These are phyloP conservation scores for Heliconius himera DNA, from an alignment of 1,140 invertebrate species.

Conservation along the genomic window DNA sequence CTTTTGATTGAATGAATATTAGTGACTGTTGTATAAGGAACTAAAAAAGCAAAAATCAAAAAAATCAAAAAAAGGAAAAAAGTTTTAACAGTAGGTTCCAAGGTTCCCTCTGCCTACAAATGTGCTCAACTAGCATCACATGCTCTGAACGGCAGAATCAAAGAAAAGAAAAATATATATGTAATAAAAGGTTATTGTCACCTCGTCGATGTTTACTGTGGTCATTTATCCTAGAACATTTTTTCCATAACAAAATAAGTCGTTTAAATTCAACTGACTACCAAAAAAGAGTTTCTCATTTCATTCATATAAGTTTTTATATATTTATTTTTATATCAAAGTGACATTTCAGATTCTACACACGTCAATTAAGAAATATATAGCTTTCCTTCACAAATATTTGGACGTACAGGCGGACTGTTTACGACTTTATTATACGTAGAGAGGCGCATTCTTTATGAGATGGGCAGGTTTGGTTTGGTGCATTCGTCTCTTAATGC, in stretches of 20 bases:
- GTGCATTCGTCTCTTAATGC: background rate
- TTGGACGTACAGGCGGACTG: constrained; percentile 32
- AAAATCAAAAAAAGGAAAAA: too few relatives aligned
- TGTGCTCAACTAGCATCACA: too few relatives aligned
- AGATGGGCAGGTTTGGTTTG: constrained; percentile 26
- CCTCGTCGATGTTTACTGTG: background rate
- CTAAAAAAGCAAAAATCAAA: too few relatives aligned
- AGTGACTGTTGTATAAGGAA: too few relatives aligned
- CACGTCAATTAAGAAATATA: constrained; percentile 40
- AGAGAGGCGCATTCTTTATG: constrained; percentile 39
- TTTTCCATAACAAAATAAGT: background rate
- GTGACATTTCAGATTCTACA: constrained; percentile 33
- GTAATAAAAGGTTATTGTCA: constrained; percentile 1
- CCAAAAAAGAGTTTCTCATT: constrained; percentile 2
- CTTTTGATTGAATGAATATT: background rate
- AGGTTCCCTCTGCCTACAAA: too few relatives aligned
- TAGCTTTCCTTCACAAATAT: constrained; percentile 39
- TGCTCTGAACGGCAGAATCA: too few relatives aligned
- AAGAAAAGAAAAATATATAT: too few relatives aligned
- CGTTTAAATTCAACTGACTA: constrained; percentile 9
- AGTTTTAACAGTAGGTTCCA: too few relatives aligned
- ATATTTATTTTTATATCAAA: constrained; percentile 5
- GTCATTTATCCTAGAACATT: background rate
- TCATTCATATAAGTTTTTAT: constrained; percentile 18
- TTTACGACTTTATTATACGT: constrained; percentile 44